Conservation (phyloP, 2,888 invertebrate genomes). For the Eulithis prunata region DNA sequence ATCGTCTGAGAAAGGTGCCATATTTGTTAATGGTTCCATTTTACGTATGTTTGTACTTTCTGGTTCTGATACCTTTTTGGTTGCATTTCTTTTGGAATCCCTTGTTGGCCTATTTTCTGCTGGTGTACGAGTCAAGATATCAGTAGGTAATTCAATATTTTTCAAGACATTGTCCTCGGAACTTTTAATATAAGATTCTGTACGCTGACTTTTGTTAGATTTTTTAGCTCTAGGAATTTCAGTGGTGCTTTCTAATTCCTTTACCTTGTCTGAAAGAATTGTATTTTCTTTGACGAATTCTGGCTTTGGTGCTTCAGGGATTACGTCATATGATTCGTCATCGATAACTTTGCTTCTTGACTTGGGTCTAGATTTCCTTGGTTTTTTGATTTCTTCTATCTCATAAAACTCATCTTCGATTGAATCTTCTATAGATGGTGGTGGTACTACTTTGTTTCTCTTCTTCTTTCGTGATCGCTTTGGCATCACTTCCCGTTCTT, state of each 20-base stretch:
- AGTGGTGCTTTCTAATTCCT: background rate
- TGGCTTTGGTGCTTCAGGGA: background rate
- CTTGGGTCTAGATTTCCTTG: constrained; percentile 5
- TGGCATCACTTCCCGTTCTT: constrained; percentile 10
- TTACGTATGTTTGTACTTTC: constrained; percentile 1
- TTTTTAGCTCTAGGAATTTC: background rate
- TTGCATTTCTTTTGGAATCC: constrained; percentile 28
- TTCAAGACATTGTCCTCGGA: constrained; percentile 19
- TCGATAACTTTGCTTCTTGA: constrained; percentile 1
- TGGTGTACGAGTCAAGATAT: constrained; percentile 37
- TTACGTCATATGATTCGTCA: constrained; percentile 5
- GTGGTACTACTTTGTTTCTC: background rate
- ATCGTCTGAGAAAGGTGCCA: constrained; percentile 29
- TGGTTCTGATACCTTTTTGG: constrained; percentile 12
- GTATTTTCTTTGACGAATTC: background rate
- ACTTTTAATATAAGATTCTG: background rate
- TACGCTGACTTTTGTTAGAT: constrained; percentile 5
- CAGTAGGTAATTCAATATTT: constrained; percentile 30
- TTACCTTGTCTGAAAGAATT: constrained; percentile 19
- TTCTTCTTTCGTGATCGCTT: constrained; percentile 12
- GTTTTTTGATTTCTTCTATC: background rate
- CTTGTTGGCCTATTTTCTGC: constrained; percentile 45
- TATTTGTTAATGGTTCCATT: constrained; percentile 9
- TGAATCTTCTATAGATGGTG: background rate
- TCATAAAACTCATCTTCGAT: constrained; percentile 10